Percentiles rank a stretch among this genome's conserved stretches.
phyloP scores from a whole-genome alignment of 2,888 invertebrate genomes.

The Leucoma salicis region DNA sequence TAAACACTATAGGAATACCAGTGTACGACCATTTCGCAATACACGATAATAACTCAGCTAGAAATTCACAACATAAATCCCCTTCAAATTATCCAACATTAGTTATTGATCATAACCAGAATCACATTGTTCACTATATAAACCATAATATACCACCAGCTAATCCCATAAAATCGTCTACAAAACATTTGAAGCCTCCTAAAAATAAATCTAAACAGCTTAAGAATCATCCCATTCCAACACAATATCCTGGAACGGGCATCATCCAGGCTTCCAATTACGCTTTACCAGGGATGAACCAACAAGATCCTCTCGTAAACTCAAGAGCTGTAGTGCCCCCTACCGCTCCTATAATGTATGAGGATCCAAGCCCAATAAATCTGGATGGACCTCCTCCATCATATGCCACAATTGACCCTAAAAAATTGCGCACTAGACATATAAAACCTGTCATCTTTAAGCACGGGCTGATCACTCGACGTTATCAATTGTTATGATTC shows the following conservation, averaged over 20 bases:
- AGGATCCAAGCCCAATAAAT: conserved; percentile 14
- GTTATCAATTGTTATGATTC: conserved; percentile 24
- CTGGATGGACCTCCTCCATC: conserved; percentile 29
- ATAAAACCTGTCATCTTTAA: conserved; percentile 43
- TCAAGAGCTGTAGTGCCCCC: conserved; percentile 23
- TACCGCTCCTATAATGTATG: conserved; percentile 18
- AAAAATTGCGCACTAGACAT: conserved; percentile 41
- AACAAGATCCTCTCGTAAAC: not conserved
- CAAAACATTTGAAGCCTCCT: conserved; percentile 30
- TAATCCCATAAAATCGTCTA: conserved; percentile 13
- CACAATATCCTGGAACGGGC: conserved; percentile 15
- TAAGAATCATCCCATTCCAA: conserved; percentile 15
- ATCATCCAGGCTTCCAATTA: conserved; percentile 19
- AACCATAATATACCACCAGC: conserved; percentile 18
- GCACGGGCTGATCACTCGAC: conserved; percentile 13
- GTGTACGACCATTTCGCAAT: conserved; percentile 18
- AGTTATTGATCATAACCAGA: conserved; percentile 12
- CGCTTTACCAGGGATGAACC: conserved; percentile 18
- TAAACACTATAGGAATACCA: conserved; percentile 30
- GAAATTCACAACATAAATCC: conserved; percentile 7
- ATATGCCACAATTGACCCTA: conserved; percentile 52
- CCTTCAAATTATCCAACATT: conserved; percentile 28
- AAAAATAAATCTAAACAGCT: conserved; percentile 21
- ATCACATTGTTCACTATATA: not conserved
- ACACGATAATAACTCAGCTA: conserved; percentile 3